A percentile compares a stretch with the other conserved stretches of the same genome.
Conservation (phyloP, 2,888 invertebrate genomes). For the Andricus curvator region DNA sequence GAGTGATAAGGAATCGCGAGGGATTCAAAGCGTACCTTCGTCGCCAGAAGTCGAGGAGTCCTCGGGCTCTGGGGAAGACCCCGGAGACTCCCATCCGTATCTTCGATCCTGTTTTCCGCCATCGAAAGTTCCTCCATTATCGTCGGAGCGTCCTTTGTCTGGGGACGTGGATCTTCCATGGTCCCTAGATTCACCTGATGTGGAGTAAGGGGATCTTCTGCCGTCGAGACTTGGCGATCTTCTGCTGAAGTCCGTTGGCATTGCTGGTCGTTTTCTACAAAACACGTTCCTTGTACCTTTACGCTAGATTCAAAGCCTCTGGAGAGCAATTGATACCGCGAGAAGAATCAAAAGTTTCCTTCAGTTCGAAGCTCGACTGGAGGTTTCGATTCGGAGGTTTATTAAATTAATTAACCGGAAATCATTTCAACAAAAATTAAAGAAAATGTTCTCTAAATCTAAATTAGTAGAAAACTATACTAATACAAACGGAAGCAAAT, state of each 20-base stretch:
- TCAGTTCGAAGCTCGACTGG: not conserved
- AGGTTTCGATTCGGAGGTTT: not conserved
- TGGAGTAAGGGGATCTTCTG: conserved; percentile 54
- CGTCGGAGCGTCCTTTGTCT: conserved; percentile 55
- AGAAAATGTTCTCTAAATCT: not conserved
- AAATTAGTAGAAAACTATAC: too few relatives aligned
- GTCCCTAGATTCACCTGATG: conserved; percentile 53
- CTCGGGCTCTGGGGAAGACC: conserved; percentile 74
- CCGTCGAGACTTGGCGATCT: conserved; percentile 66
- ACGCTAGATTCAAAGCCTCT: not conserved
- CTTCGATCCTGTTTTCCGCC: conserved; percentile 45
- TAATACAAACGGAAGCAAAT: too few relatives aligned
- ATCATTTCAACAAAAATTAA: not conserved
- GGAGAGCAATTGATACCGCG: not conserved
- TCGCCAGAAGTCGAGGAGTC: conserved; percentile 76
- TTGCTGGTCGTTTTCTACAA: conserved; percentile 70
- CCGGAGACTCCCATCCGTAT: conserved; percentile 59
- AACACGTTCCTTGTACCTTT: not conserved
- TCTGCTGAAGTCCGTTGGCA: conserved; percentile 72
- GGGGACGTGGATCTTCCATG: conserved; percentile 60
- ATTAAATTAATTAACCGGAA: not conserved
- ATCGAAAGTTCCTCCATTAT: conserved; percentile 58
- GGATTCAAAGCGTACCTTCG: conserved; percentile 69
- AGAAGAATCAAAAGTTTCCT: conserved; percentile 12
- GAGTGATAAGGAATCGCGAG: not conserved